Evolutionary conservation across 1,140 invertebrate species (phyloP), one percentile per base, ranked within the genome.

Genomic region (Bicyclus anynana): DNA sequence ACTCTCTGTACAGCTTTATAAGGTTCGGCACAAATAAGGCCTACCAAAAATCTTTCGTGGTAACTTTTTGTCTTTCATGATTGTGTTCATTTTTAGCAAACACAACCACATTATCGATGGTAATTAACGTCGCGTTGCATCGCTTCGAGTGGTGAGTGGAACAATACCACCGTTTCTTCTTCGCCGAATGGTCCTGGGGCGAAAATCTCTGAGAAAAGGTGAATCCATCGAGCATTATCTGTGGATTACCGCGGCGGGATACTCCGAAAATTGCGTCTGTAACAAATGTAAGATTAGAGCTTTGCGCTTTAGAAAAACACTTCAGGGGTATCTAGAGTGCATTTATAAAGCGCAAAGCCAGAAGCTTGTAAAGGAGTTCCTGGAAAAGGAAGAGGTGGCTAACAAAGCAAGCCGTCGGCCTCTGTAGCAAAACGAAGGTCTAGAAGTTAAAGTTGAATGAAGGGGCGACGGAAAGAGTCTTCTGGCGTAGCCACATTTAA

Each of bases 61-160:
- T 44, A 5, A 14, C 12, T 35, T 48, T 20, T 48, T 16, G 0
- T 13, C n/a, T 18, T 12, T 40, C 37, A 49, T 80, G 74, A 21
- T 66, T 71, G 16, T 75, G 77, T n/a, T 37, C 40, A 10, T 58
- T 55, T 9, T 49, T 62, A 0, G 35, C 37, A 1, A 13, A 13
- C 0, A 80, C 13, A 5, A 85, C 72, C 5, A 49, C 49, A 18
- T 78, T 49, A 2, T 69, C 57, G 0, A 71, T 16, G 5, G 80
- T 82, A 10, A 70, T 54, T 0, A 82, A 10, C 2, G 42, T 27
- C 0, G 80, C 82, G 1, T 23, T 59, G 49, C 83, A 86, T 0
- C 70, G 67, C 13, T 67, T 72, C 3, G 65, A 55, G n/a, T 61
- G 53, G 37, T 81, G 73, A 0, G 71, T 79, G n/a, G 80, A 80